Conservation (phyloP, 2,797 vertebrate species). For the Tangara arthus region DNA sequence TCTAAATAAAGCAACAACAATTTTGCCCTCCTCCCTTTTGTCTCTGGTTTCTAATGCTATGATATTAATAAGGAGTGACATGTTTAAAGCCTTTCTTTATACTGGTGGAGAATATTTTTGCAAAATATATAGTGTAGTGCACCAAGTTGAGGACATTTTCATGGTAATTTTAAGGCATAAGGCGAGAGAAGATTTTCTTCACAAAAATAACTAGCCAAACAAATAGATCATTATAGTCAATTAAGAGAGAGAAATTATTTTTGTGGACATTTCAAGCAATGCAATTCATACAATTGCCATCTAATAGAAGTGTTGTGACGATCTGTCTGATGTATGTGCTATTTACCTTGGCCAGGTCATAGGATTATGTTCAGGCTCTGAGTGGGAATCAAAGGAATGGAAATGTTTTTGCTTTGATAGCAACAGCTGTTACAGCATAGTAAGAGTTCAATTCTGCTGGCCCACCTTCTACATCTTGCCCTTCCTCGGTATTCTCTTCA, state of each 20-base stretch:
- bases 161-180: neutral
- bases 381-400: neutral
- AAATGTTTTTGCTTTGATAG: neutral
- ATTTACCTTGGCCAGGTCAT: neutral
- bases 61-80: constrained; percentile 76
- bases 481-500: neutral
- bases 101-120: constrained; percentile 54
- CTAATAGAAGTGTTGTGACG: neutral
- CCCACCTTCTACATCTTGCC: neutral
- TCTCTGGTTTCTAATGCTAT: constrained; percentile 47
- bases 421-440: neutral
- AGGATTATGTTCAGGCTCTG: neutral
- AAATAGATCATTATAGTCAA: neutral
- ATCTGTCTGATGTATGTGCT: neutral
- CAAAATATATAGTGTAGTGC: neutral
- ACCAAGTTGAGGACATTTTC: neutral
- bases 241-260: neutral
- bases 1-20: constrained; percentile 74
- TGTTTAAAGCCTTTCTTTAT: constrained; percentile 70
- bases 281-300: neutral
- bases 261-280: neutral
- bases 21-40: constrained; percentile 56
- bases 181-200: neutral
- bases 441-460: neutral
- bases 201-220: neutral